A percentile compares a stretch with the other conserved stretches of the same genome.
phyloP scores from a whole-genome alignment of 2,797 vertebrate genomes.

The Sarcophilus harrisii region DNA sequence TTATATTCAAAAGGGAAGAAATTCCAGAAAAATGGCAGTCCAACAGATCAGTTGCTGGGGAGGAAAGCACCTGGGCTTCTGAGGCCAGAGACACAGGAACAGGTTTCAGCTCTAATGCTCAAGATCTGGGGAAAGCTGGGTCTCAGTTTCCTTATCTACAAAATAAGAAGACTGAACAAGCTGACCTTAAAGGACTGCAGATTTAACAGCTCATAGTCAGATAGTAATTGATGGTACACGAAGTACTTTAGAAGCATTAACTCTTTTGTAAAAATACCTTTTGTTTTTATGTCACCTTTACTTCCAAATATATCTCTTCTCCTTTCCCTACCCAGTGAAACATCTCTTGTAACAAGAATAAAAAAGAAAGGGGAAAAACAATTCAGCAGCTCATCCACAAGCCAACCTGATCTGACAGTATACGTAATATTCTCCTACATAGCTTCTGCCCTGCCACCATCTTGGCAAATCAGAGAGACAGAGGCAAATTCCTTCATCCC shows the following conservation, averaged over 20 bases:
- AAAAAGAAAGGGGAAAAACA: background rate
- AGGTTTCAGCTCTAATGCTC: no score
- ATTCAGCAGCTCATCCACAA: background rate
- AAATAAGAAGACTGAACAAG: background rate
- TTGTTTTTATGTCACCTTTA: background rate
- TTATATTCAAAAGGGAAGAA: slow-evolving; percentile 9
- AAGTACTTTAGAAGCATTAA: background rate
- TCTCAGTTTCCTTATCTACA: background rate
- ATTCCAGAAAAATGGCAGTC: background rate
- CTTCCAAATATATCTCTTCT: background rate
- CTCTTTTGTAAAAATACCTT: background rate
- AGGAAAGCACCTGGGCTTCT: background rate
- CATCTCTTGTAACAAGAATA: background rate
- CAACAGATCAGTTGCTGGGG: background rate
- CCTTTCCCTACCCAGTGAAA: background rate
- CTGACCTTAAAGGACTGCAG: background rate
- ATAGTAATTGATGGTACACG: background rate
- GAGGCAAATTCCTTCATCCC: background rate
- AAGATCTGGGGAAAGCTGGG: background rate
- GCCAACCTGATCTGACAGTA: background rate
- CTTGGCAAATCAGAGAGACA: background rate
- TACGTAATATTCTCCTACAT: background rate
- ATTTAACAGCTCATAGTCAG: background rate
- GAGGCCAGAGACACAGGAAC: background rate
- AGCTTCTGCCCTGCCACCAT: background rate